Evolutionary conservation across 2,797 vertebrate species (phyloP).

Genomic region (Centroberyx gerrardi): DNA sequence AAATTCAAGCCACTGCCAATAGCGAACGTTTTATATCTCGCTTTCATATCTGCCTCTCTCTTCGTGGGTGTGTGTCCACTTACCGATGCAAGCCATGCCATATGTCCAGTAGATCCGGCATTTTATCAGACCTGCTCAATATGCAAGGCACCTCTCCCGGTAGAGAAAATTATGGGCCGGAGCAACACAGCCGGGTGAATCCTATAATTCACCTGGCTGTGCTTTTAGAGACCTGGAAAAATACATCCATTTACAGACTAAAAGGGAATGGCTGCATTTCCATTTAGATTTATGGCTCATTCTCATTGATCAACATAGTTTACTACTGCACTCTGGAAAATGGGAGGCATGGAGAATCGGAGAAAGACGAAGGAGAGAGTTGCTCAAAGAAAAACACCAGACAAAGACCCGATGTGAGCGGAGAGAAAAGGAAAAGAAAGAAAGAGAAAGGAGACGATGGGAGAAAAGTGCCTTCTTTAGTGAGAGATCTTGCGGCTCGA

Average conservation of each 20-base stretch:
- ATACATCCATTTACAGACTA: slow-evolving; percentile 73
- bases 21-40: no score
- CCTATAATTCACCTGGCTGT: slow-evolving; percentile 78
- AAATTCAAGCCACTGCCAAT: no score
- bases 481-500: not conserved
- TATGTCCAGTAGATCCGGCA: slow-evolving; percentile 48
- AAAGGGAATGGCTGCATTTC: slow-evolving; percentile 76
- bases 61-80: slow-evolving; percentile 41
- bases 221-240: slow-evolving; percentile 78
- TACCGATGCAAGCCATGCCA: slow-evolving; percentile 39
- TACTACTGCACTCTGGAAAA: slow-evolving; percentile 71
- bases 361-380: slow-evolving; percentile 6
- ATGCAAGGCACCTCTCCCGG: slow-evolving; percentile 60
- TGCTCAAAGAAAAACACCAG: not conserved
- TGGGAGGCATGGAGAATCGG: slow-evolving; percentile 33
- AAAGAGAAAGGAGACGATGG: slow-evolving; percentile 16
- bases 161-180: not conserved
- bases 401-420: slow-evolving; percentile 32
- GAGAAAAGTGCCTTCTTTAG: slow-evolving; percentile 14
- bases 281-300: slow-evolving; percentile 84
- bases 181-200: slow-evolving; percentile 52
- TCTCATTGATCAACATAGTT: slow-evolving; percentile 82
- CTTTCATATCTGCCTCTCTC: slow-evolving; percentile 17
- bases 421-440: slow-evolving; percentile 10
- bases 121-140: slow-evolving; percentile 64